phyloP scores from a whole-genome alignment of 53 echinoderm and acorn worm genomes.

The Hippasteria phrygiana region DNA sequence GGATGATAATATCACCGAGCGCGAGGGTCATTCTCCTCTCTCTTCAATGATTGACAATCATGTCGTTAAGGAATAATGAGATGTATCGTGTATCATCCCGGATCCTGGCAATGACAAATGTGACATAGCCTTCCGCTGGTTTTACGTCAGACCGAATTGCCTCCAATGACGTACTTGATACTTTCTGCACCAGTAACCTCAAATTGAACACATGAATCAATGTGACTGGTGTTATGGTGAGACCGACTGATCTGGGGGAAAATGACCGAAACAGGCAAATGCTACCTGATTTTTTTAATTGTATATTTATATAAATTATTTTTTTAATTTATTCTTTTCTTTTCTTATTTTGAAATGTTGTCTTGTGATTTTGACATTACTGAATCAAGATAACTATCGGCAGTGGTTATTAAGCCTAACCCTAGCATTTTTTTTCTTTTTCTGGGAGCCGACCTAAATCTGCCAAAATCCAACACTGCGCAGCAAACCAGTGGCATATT shows the following conservation, averaged over 20 bases:
- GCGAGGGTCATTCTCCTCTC: neutral
- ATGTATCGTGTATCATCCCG: neutral
- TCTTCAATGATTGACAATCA: neutral
- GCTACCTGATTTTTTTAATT: neutral
- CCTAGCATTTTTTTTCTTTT: too few species aligned
- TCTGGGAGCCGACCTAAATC: too few species aligned
- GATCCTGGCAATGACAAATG: neutral
- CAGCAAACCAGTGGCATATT: too few species aligned
- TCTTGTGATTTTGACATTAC: too few species aligned
- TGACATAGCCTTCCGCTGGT: neutral
- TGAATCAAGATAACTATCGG: too few species aligned
- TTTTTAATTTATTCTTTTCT: too few species aligned
- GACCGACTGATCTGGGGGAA: neutral
- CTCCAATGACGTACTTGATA: neutral
- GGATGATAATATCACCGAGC: neutral
- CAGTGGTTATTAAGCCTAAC: too few species aligned
- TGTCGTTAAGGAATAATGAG: neutral
- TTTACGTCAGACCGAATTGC: neutral
- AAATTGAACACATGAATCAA: slow-evolving; percentile 39
- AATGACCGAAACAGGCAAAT: neutral
- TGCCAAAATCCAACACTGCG: too few species aligned
- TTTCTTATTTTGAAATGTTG: too few species aligned
- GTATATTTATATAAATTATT: too few species aligned
- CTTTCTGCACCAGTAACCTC: slow-evolving; percentile 27
- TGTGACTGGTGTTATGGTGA: neutral